A percentile compares a stretch with the other conserved stretches of the same genome.
phyloP scores from a whole-genome alignment of 2,888 invertebrate genomes.

The Cancer borealis region DNA sequence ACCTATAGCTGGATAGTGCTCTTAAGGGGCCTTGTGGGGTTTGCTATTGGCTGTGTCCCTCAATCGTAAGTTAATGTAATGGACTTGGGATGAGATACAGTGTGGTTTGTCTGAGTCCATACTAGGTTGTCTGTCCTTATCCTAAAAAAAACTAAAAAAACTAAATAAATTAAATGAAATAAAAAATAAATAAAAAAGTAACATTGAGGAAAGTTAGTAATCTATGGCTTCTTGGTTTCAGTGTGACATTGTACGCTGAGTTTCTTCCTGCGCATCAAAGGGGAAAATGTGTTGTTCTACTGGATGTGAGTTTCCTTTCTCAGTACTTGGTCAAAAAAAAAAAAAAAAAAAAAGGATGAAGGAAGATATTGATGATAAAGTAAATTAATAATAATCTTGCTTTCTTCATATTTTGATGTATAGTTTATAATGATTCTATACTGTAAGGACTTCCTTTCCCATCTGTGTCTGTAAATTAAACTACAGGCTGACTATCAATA shows the following conservation, averaged over 20 bases:
- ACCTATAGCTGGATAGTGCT: slow-evolving; percentile 94
- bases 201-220: background rate
- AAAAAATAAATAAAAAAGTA: background rate
- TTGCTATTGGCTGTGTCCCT: slow-evolving; percentile 97
- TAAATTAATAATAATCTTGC: background rate
- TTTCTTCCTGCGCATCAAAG: slow-evolving; percentile 95
- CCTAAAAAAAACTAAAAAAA: no score
- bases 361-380: background rate
- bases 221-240: slow-evolving; percentile 80
- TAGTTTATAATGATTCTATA: background rate
- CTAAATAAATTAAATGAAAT: no score
- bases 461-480: no score
- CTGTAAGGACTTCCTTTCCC: no score
- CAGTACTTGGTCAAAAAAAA: background rate
- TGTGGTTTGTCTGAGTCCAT: background rate
- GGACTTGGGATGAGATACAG: background rate
- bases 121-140: no score
- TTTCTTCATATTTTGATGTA: background rate
- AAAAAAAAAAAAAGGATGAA: background rate
- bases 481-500: no score
- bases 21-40: slow-evolving; percentile 94
- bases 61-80: slow-evolving; percentile 89
- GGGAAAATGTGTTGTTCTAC: slow-evolving; percentile 95
- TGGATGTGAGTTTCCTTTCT: slow-evolving; percentile 80
- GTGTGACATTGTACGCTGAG: slow-evolving; percentile 96